Conservation (phyloP, 1,140 invertebrate species). For the Rhynchophorus ferrugineus region DNA sequence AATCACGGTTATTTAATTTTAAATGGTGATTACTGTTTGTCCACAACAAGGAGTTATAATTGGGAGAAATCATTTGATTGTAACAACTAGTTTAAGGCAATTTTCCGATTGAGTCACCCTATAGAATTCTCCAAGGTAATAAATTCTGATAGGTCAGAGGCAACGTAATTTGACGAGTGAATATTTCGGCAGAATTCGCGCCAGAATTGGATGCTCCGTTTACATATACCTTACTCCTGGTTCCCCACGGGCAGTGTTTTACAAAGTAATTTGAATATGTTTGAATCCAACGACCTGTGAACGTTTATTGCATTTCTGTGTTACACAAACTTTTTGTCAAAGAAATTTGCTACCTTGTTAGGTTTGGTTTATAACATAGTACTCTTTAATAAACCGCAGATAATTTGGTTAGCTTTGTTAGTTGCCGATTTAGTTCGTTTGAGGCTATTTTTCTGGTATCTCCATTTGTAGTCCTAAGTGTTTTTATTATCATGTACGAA, state of each 20-base stretch:
- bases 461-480: too few species aligned
- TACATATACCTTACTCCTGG: conserved; percentile 18
- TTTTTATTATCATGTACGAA: too few species aligned
- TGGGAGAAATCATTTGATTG: neutral
- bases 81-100: conserved; percentile 10
- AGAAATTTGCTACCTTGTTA: conserved; percentile 8
- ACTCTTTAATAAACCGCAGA: too few species aligned
- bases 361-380: conserved; percentile 4
- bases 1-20: too few species aligned
- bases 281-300: conserved; percentile 18
- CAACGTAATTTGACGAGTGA: conserved; percentile 24
- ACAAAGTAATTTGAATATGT: conserved; percentile 26
- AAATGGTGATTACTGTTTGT: too few species aligned
- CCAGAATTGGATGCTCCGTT: conserved; percentile 14
- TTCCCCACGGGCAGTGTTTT: conserved; percentile 15
- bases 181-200: conserved; percentile 22
- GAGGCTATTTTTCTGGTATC: too few species aligned
- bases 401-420: too few species aligned
- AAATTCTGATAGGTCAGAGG: conserved; percentile 21
- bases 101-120: conserved; percentile 15
- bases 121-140: conserved; percentile 21
- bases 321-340: conserved; percentile 10
- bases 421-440: too few species aligned
- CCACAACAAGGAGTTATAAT: too few species aligned
- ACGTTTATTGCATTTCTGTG: conserved; percentile 16